phyloP scores from a whole-genome alignment of 2,797 vertebrate genomes.

The Buphagus erythrorhynchus region DNA sequence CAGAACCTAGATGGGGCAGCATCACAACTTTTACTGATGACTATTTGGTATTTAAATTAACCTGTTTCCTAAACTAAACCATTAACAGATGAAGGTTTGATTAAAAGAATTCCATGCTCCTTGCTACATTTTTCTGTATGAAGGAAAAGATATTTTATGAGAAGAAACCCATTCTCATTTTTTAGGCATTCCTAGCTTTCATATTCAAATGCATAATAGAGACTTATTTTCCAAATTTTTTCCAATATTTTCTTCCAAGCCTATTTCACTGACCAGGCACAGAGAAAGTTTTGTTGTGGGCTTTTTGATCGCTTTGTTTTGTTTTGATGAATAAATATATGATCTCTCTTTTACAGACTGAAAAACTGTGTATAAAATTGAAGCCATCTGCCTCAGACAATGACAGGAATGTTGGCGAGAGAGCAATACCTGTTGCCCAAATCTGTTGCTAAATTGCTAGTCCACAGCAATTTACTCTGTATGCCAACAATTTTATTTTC shows the following conservation, averaged over 20 bases:
- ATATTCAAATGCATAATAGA: background rate
- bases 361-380: background rate
- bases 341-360: background rate
- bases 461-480: background rate
- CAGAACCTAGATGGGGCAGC: background rate
- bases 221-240: background rate
- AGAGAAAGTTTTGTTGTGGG: background rate
- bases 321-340: background rate
- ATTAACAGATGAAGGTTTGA: background rate
- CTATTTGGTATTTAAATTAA: background rate
- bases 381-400: constrained; percentile 30
- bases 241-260: background rate
- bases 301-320: background rate
- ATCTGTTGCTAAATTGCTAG: background rate
- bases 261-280: background rate
- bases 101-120: background rate
- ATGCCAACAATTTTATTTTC: background rate
- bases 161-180: background rate
- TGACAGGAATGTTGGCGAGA: background rate
- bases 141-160: background rate
- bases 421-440: constrained; percentile 25
- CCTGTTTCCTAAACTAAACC: background rate
- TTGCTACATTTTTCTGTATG: background rate
- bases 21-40: background rate
- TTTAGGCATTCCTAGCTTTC: background rate